Base-by-base conservation (phyloP, 1,140 invertebrate species). In the Penaeus japonicus region DNA sequence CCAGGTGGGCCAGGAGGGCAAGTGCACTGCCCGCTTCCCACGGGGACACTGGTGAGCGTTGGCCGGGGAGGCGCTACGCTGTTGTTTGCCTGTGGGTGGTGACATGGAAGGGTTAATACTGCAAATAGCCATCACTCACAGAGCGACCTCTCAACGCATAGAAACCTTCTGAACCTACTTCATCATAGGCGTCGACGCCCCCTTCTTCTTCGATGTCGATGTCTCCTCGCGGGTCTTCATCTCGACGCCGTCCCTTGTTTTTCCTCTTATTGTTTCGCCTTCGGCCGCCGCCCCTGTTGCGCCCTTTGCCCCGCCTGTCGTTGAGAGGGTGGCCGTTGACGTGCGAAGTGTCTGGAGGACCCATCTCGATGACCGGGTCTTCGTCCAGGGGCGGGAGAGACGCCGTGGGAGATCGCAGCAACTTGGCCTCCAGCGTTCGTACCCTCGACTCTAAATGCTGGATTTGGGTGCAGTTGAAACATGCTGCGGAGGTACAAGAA, bases 391-490 rank as follows among this genome's bases (percentile, higher is more conserved):
- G 65, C 30, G 65, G 65, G 12, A 75, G 27, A 10, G 82, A 82
- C n/a, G 75, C 89, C 0, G 89, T 54, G 12, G 87, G 89, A 1
- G 59, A 57, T 18, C 89, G 83, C 30, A 90, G 78, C 27, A 89
- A n/a, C 30, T 88, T 87, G 53, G 89, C 89, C 79, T 90, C 89
- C 78, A 90, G 79, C 20, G 86, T 87, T n/a, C 89, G 73, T 4
- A 90, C 87, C 15, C 89, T 82, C 27, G 86, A 89, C 30, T 84
- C 82, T 59, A 90, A 39, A 54, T 84, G 55, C 2, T 84, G 57
- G 18, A 90, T 85, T 55, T 90, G 89, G 0, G 89, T 90, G 87
- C 89, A 90, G 84, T 90, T 90, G 84, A 89, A 90, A 65, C 89
- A 90, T 18, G 83, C 89, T 90, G 87, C 18, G 57, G 35, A 35